Conservation (phyloP, 2,797 vertebrate genomes). For the Pseudocheirus occidentalis region DNA sequence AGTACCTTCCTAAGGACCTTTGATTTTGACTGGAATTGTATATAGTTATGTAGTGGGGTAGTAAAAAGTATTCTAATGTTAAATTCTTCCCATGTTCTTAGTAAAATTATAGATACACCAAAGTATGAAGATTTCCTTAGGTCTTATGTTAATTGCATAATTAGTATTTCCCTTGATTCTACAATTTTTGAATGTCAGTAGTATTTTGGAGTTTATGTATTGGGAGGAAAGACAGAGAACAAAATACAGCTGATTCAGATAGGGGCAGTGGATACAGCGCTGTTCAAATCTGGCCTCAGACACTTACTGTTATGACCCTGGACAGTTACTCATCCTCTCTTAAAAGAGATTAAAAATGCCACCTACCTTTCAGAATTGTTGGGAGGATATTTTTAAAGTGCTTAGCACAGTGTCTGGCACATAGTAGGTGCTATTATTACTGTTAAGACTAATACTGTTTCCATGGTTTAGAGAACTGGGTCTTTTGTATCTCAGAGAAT, state of each 20-base stretch:
- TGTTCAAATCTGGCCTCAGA: not conserved
- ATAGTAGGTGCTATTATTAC: not conserved
- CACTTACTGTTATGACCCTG: not conserved
- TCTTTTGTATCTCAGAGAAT: not conserved
- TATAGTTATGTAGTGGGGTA: slow-evolving; percentile 3
- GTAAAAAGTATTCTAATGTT: not conserved
- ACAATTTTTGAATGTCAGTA: not conserved
- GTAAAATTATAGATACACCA: not conserved
- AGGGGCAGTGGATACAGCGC: not conserved
- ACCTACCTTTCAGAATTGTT: not conserved
- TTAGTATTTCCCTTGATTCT: not conserved
- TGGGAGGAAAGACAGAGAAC: not conserved
- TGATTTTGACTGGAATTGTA: not conserved
- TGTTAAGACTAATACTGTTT: not conserved
- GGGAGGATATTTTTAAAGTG: not conserved
- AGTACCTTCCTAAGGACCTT: slow-evolving; percentile 8
- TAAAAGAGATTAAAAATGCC: not conserved
- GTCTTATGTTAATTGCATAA: not conserved
- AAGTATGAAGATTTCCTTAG: not conserved
- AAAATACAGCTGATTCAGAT: not conserved
- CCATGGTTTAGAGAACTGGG: not conserved
- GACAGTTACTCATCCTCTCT: not conserved
- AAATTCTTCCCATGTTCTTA: not conserved
- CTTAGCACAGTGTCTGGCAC: not conserved
- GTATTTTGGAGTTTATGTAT: not conserved